Percentiles rank a stretch among this genome's conserved stretches.
Conservation (phyloP, 2,888 invertebrate genomes). For the Teleogryllus oceanicus region DNA sequence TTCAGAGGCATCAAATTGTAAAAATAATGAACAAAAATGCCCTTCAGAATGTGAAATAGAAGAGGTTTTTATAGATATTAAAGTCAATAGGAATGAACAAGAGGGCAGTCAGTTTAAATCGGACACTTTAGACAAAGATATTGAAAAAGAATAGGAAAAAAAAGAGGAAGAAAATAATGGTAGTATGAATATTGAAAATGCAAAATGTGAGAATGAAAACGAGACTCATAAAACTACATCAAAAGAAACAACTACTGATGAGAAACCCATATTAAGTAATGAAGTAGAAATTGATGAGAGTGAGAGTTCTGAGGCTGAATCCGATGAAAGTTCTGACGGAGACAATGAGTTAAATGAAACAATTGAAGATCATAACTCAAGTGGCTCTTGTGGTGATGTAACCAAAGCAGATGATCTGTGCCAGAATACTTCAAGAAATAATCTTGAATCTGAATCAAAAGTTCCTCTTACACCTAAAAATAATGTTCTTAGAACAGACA, state of each 20-base stretch:
- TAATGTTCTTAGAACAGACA: constrained; percentile 34
- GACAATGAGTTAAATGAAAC: not conserved
- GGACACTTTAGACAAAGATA: not conserved
- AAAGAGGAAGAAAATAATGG: not conserved
- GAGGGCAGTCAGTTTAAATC: too few relatives aligned
- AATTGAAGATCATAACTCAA: not conserved
- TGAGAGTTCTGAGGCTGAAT: not conserved
- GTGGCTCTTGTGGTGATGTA: not conserved
- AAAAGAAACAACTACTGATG: not conserved
- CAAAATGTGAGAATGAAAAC: not conserved
- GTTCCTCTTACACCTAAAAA: constrained; percentile 18
- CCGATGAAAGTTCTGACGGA: not conserved
- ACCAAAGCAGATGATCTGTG: not conserved
- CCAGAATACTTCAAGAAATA: not conserved
- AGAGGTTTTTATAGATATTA: too few relatives aligned
- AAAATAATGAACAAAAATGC: too few relatives aligned
- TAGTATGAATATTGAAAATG: not conserved
- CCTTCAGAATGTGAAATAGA: too few relatives aligned
- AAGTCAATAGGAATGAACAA: too few relatives aligned
- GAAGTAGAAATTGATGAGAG: constrained; percentile 18
- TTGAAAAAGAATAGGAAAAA: not conserved
- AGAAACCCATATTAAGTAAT: not conserved
- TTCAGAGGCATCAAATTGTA: too few relatives aligned
- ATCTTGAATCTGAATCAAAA: not conserved
- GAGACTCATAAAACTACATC: not conserved